These are phyloP conservation scores for Rhinogobio ventralis DNA, from an alignment of 2,797 vertebrate species.

Conservation along the genomic window DNA sequence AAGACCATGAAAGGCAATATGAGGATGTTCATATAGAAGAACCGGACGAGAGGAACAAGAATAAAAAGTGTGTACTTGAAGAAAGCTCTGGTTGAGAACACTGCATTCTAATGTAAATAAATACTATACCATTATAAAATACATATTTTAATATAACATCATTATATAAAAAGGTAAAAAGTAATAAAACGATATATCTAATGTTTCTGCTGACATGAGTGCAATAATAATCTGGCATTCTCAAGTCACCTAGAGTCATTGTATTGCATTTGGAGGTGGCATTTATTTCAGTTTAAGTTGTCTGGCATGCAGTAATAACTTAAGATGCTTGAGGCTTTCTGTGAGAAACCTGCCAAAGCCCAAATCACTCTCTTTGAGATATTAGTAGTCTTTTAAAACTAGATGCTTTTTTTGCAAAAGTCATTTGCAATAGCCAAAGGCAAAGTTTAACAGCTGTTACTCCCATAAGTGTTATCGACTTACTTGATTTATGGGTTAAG, in stretches of 20 bases:
- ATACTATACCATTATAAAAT: background rate
- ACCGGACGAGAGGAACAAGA: background rate
- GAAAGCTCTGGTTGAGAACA: background rate
- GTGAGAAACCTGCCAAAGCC: slow-evolving; percentile 6
- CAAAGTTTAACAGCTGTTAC: slow-evolving; percentile 18
- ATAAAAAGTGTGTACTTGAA: background rate
- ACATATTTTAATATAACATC: background rate
- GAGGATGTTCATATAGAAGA: slow-evolving; percentile 26
- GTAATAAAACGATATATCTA: background rate
- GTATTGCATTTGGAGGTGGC: background rate
- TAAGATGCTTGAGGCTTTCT: slow-evolving; percentile 14
- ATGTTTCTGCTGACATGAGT: no score
- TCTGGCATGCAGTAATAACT: background rate
- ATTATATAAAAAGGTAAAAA: background rate
- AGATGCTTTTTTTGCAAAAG: slow-evolving; percentile 10
- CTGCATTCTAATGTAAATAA: background rate
- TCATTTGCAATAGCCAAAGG: slow-evolving; percentile 15
- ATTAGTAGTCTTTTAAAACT: slow-evolving; percentile 5
- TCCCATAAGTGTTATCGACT: slow-evolving; percentile 9
- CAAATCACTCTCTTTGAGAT: slow-evolving; percentile 6
- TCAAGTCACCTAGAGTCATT: background rate
- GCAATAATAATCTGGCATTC: background rate
- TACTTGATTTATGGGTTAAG: background rate
- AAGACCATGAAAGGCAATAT: slow-evolving; percentile 54
- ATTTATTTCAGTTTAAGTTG: slow-evolving; percentile 7